Evolutionary conservation across 2,888 invertebrate genomes (phyloP).

Genomic region (Spilarctia lutea): DNA sequence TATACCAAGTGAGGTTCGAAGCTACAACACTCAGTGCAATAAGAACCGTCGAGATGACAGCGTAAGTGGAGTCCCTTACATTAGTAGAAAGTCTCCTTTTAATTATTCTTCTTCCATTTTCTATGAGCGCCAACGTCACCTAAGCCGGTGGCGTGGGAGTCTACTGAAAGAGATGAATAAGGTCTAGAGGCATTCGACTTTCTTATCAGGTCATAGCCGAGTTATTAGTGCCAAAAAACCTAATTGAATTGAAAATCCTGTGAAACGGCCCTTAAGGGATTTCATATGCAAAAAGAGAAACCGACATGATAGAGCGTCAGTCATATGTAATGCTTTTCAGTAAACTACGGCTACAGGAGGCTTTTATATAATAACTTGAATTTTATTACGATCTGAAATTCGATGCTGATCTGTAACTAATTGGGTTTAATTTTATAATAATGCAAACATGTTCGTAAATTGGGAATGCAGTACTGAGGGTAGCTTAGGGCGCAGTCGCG

Average conservation of each 20-base stretch:
- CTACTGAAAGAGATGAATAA: too few relatives aligned
- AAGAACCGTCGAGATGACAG: too few relatives aligned
- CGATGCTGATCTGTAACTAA: neutral
- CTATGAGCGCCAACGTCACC: too few relatives aligned
- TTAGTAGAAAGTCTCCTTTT: too few relatives aligned
- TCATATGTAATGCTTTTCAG: neutral
- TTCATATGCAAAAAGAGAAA: neutral
- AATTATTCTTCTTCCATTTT: too few relatives aligned
- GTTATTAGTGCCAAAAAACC: too few relatives aligned
- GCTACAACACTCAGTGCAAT: too few relatives aligned
- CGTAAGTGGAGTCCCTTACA: too few relatives aligned
- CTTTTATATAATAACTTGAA: neutral
- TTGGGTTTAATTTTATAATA: neutral
- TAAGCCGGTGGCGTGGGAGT: too few relatives aligned
- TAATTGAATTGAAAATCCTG: neutral
- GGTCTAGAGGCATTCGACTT: neutral
- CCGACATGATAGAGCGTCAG: neutral
- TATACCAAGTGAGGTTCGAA: too few relatives aligned
- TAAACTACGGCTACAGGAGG: neutral
- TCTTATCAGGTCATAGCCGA: neutral
- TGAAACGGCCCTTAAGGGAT: neutral
- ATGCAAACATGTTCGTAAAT: neutral
- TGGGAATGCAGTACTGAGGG: neutral
- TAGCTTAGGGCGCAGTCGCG: conserved; percentile 9
- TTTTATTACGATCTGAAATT: neutral